These are phyloP conservation scores for Picus viridis DNA, from an alignment of 2,797 vertebrate species.

Conservation along the genomic window DNA sequence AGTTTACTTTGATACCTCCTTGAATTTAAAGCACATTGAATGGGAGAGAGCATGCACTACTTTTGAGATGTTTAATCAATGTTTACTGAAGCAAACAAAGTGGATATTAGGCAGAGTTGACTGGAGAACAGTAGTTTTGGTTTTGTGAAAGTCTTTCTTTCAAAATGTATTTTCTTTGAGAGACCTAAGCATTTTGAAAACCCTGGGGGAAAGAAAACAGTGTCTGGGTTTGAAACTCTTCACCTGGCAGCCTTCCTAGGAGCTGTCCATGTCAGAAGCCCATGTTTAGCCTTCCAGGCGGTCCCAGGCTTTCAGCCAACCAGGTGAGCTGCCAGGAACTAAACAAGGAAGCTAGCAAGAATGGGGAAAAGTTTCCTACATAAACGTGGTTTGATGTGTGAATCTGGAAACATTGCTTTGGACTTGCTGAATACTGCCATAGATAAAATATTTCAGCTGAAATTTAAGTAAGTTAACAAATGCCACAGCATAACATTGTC, in stretches of 20 bases:
- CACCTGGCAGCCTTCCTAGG: neutral
- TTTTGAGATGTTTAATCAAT: neutral
- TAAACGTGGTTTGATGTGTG: neutral
- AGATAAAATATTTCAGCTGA: neutral
- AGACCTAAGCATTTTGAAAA: neutral
- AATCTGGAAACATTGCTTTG: neutral
- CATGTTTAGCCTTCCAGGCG: neutral
- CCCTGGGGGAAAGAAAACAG: neutral
- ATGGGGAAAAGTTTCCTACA: neutral
- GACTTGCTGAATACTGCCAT: neutral
- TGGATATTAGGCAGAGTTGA: neutral
- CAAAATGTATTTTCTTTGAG: neutral
- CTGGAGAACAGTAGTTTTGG: neutral
- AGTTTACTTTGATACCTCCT: neutral
- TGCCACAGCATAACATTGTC: neutral
- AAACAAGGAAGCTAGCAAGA: neutral
- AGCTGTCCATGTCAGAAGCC: neutral
- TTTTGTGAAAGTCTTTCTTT: neutral
- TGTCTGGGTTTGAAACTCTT: neutral
- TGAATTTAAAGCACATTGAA: neutral
- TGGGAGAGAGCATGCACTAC: too few species aligned
- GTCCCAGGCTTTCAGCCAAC: neutral
- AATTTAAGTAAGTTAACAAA: neutral
- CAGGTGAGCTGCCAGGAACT: conserved; percentile 41
- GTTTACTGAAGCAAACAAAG: neutral